Conservation (phyloP, 2,797 vertebrate species). For the Artibeus jamaicensis region DNA sequence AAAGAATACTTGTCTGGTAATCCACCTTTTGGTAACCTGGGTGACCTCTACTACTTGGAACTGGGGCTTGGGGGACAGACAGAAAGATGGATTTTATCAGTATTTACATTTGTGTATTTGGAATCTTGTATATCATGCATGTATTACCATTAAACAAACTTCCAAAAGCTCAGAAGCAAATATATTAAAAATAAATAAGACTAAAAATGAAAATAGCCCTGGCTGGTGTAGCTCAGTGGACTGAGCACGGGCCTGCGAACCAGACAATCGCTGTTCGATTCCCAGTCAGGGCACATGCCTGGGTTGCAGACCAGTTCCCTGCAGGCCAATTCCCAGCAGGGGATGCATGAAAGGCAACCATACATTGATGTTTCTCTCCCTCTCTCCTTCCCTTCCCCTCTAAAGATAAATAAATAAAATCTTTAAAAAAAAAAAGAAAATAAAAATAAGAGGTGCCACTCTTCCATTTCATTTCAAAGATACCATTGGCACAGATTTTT, state of each 20-base stretch:
- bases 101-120: background rate
- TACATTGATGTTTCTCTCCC: no score
- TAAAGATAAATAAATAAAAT: no score
- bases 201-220: background rate
- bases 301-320: no score
- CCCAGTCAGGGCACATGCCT: no score
- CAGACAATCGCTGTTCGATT: no score
- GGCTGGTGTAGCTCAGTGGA: no score
- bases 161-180: background rate
- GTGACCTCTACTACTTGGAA: background rate
- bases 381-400: no score
- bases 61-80: background rate
- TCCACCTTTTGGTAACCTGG: background rate
- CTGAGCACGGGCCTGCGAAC: no score
- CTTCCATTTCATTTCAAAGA: background rate
- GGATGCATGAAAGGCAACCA: no score
- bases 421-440: constrained; percentile 12
- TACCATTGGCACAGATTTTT: background rate
- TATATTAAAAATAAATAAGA: background rate
- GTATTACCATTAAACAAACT: background rate
- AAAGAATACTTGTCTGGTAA: background rate
- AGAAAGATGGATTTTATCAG: background rate
- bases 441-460: background rate
- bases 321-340: no score
- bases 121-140: background rate